Evolutionary conservation across 2,888 invertebrate genomes (phyloP).

Genomic region (Diadromus collaris): DNA sequence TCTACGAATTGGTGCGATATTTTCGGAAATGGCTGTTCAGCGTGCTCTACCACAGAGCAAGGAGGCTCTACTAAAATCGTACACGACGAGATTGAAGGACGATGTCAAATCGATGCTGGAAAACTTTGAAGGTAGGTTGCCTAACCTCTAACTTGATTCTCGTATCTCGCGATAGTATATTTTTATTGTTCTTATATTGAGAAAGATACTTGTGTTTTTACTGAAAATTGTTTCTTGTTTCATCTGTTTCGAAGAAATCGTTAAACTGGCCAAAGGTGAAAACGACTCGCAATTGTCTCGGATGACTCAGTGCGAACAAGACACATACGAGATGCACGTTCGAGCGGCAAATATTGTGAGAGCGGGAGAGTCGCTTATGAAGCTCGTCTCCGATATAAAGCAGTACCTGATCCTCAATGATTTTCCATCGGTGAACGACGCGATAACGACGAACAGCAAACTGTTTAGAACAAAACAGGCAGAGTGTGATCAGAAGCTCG

Average conservation of each 20-base stretch:
- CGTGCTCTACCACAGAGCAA: constrained; percentile 94
- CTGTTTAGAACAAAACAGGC: constrained; percentile 94
- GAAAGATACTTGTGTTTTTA: constrained; percentile 5
- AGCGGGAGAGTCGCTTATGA: constrained; percentile 98
- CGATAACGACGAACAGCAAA: constrained; percentile 96
- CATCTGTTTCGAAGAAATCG: constrained; percentile 86
- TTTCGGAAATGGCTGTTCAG: constrained; percentile 77
- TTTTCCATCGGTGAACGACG: constrained; percentile 98
- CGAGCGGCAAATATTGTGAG: constrained; percentile 97
- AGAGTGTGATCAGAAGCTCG: constrained; percentile 96
- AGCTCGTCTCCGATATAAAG: constrained; percentile 98
- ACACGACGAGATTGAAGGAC: constrained; percentile 96
- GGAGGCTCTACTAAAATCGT: constrained; percentile 96
- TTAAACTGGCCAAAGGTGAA: constrained; percentile 94
- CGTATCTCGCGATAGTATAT: background rate
- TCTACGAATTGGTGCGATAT: background rate
- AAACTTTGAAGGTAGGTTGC: constrained; percentile 92
- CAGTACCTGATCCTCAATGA: constrained; percentile 99
- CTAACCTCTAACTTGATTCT: constrained; percentile 61
- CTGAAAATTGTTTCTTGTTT: constrained; percentile 28
- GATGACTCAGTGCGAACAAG: constrained; percentile 96
- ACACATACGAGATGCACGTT: constrained; percentile 98
- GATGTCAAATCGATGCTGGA: constrained; percentile 99
- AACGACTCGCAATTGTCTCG: constrained; percentile 94
- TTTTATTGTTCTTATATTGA: background rate